Evolutionary conservation across 2,888 invertebrate species (phyloP).

Genomic region (Apotomis capreana): DNA sequence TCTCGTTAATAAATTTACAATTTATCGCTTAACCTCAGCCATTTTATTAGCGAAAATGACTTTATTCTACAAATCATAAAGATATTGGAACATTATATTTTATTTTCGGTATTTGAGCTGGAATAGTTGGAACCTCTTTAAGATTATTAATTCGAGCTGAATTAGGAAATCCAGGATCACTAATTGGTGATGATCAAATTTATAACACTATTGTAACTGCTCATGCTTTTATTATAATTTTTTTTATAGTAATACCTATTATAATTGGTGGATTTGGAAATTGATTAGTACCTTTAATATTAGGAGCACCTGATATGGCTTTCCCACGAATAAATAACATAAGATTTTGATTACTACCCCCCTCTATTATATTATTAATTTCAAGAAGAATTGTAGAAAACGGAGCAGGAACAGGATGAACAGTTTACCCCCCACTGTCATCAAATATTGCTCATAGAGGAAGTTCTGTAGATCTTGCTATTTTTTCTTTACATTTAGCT

Average conservation of each 20-base stretch:
- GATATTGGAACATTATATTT: slow-evolving; percentile 90
- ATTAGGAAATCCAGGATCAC: slow-evolving; percentile 85
- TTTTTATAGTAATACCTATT: slow-evolving; percentile 89
- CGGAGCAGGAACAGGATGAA: slow-evolving; percentile 91
- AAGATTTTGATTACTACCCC: slow-evolving; percentile 91
- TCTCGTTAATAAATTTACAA: slow-evolving; percentile 86
- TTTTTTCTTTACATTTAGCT: slow-evolving; percentile 83
- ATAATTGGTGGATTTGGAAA: slow-evolving; percentile 93
- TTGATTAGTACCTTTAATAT: slow-evolving; percentile 89
- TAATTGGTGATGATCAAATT: slow-evolving; percentile 89
- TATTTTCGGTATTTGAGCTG: slow-evolving; percentile 86
- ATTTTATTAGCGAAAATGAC: slow-evolving; percentile 86
- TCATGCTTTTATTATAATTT: slow-evolving; percentile 93
- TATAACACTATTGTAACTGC: slow-evolving; percentile 91
- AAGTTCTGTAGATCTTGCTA: slow-evolving; percentile 88
- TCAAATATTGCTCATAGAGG: slow-evolving; percentile 85
- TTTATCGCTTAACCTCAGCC: slow-evolving; percentile 85
- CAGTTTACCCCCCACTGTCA: slow-evolving; percentile 88
- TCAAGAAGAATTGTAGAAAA: slow-evolving; percentile 86
- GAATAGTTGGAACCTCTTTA: slow-evolving; percentile 87
- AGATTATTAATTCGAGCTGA: slow-evolving; percentile 89
- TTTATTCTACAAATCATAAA: slow-evolving; percentile 89
- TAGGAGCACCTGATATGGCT: slow-evolving; percentile 91
- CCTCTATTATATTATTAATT: slow-evolving; percentile 86
- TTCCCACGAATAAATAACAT: slow-evolving; percentile 93